Base-by-base conservation (phyloP, 2,797 vertebrate genomes). In the Protonibea diacanthus region DNA sequence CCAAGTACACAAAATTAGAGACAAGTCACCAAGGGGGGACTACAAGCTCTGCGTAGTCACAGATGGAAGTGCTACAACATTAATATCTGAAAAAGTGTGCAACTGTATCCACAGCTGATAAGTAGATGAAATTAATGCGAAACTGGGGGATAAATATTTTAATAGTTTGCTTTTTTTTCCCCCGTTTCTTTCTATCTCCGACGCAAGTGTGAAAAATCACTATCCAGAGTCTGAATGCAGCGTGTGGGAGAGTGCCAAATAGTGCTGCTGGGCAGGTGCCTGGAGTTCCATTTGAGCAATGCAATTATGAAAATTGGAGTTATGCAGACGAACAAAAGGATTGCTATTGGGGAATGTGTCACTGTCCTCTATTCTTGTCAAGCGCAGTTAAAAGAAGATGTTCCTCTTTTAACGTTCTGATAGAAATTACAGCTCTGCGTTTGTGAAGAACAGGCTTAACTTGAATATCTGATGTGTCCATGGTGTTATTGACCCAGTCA, bases 291-390 rank as follows among this genome's bases (percentile, higher is more conserved):
- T 90, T 93, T 94, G 83, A 93, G 90, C 88, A 93, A 90, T 91
- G 92, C 89, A 94, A 91, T 93, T 94, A 93, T 93, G 87, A 92
- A 94, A 92, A 95, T 92, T 94, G 86, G 93, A 96, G 94, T 95
- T 93, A 94, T 95, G 91, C 92, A 93, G 91, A 95, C 94, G 93
- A 94, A 95, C 93, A 94, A 95, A 90, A 90, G 84, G 89, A 92
- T 90, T 92, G 89, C 90, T 93, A 90, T 86, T 83, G 84, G 82
- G 84, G 89, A 90, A 85, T 82, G 76, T 89, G 76, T 81, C 79
- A 71, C 69, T 87, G 83, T 88, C 77, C 59, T 84, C 59, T 81
- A 63, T 82, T 71, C 71, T 64, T 80, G 66, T 69, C 78, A 77
- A 68, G 70, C 71, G 84, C 18, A 10, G 53, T 57, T 68, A 49